Conservation (phyloP, 1,140 invertebrate genomes). For the Sycophaga agraensis region DNA sequence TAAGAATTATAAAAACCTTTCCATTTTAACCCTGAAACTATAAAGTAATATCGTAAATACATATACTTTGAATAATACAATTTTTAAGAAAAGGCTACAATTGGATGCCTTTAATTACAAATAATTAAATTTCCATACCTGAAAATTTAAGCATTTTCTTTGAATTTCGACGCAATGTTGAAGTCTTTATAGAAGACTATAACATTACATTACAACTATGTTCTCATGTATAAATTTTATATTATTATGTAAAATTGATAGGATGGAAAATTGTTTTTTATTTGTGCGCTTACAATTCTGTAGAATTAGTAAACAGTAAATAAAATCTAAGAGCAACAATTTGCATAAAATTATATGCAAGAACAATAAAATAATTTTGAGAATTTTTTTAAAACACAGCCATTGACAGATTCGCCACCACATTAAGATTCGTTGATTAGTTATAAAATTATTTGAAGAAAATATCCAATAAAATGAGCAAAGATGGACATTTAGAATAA, state of each 20-base stretch:
- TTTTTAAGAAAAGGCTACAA: too few species aligned
- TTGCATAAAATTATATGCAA: not conserved
- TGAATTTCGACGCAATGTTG: too few species aligned
- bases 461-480: too few species aligned
- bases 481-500: too few species aligned
- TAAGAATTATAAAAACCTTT: too few species aligned
- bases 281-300: conserved; percentile 16
- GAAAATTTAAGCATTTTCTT: too few species aligned
- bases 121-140: too few species aligned
- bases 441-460: too few species aligned
- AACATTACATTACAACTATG: conserved; percentile 3
- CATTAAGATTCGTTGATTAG: conserved; percentile 2
- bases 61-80: too few species aligned
- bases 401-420: not conserved
- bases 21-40: too few species aligned
- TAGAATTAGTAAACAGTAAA: not conserved
- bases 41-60: too few species aligned
- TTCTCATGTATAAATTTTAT: conserved; percentile 5
- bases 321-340: conserved; percentile 10
- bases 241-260: conserved; percentile 16
- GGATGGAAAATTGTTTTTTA: conserved; percentile 8
- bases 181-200: conserved; percentile 6
- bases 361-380: conserved; percentile 17
- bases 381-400: conserved; percentile 18
- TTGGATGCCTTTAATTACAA: too few species aligned